A percentile compares a stretch with the other conserved stretches of the same genome.
phyloP scores from a whole-genome alignment of 2,888 invertebrate genomes.

The Bembecia ichneumoniformis region DNA sequence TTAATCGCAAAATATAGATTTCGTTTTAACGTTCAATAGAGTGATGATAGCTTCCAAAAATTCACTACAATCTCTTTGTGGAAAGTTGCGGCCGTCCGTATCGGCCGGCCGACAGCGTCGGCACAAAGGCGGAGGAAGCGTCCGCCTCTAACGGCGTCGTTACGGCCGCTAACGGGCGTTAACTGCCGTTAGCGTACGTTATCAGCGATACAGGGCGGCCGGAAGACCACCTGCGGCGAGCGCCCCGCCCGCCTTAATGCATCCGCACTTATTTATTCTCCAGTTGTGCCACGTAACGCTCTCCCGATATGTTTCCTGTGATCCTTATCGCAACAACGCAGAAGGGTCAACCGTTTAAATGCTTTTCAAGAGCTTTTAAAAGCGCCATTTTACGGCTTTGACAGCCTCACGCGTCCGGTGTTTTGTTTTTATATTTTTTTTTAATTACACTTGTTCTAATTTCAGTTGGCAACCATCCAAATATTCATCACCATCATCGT shows the following conservation, averaged over 20 bases:
- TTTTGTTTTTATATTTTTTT: not conserved
- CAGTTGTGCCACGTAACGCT: constrained; percentile 16
- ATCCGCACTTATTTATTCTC: constrained; percentile 54
- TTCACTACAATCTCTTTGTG: constrained; percentile 15
- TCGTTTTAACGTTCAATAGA: too few relatives aligned
- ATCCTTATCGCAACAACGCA: constrained; percentile 33
- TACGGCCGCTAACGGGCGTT: constrained; percentile 47
- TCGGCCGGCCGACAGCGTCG: constrained; percentile 6
- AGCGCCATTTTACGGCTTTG: not conserved
- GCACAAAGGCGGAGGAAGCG: constrained; percentile 57
- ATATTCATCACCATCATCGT: too few relatives aligned
- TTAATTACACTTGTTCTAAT: too few relatives aligned
- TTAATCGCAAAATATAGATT: too few relatives aligned
- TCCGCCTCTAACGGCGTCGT: not conserved
- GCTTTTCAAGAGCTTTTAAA: constrained; percentile 1
- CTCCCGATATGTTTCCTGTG: constrained; percentile 56
- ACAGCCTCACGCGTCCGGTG: not conserved
- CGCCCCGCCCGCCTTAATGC: constrained; percentile 60
- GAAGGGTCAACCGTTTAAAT: not conserved
- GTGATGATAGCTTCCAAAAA: too few relatives aligned
- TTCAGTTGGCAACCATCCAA: too few relatives aligned
- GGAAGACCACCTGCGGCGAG: constrained; percentile 52
- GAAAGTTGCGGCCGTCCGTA: constrained; percentile 23
- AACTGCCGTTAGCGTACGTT: constrained; percentile 42
- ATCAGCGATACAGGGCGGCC: constrained; percentile 30